Percentiles rank a stretch among this genome's conserved stretches.
phyloP scores from a whole-genome alignment of 2,113 vertebrate species.

The Cololabis saira region DNA sequence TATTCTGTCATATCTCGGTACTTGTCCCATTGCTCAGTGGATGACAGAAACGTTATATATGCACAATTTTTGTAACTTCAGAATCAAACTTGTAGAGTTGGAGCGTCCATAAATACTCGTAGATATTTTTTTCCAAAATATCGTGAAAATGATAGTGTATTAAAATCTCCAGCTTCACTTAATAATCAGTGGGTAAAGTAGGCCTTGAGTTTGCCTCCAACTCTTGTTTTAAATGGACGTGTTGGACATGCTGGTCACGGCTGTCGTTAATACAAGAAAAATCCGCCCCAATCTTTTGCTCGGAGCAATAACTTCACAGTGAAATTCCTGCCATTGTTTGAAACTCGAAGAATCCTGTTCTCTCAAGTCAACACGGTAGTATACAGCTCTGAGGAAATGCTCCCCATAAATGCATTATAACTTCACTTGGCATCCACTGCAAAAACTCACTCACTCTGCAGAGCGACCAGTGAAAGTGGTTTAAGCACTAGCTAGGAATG shows the following conservation, averaged over 20 bases:
- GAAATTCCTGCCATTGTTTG: constrained; percentile 15
- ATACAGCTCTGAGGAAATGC: constrained; percentile 13
- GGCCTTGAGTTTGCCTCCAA: constrained; percentile 16
- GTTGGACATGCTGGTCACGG: constrained; percentile 27
- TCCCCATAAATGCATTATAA: constrained; percentile 25
- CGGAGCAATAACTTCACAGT: constrained; percentile 7
- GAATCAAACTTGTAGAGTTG: constrained; percentile 12
- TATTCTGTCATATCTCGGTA: neutral
- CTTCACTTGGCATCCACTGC: constrained; percentile 38
- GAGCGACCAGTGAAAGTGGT: constrained; percentile 25
- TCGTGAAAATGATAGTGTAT: constrained; percentile 27
- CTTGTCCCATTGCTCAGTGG: constrained; percentile 19
- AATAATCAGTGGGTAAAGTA: constrained; percentile 48
- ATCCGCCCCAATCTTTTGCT: constrained; percentile 2
- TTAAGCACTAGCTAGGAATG: constrained; percentile 34
- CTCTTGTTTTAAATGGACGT: constrained; percentile 37
- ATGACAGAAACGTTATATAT: constrained; percentile 18
- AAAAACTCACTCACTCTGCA: constrained; percentile 35
- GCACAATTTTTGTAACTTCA: constrained; percentile 10
- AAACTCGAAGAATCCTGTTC: constrained; percentile 27
- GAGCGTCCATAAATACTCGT: constrained; percentile 6
- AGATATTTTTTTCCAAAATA: constrained; percentile 3
- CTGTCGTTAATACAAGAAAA: constrained; percentile 31
- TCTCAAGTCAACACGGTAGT: constrained; percentile 31
- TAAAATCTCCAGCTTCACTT: constrained; percentile 26